Conservation (phyloP, 2,797 vertebrate genomes). For the Muscicapa striata region DNA sequence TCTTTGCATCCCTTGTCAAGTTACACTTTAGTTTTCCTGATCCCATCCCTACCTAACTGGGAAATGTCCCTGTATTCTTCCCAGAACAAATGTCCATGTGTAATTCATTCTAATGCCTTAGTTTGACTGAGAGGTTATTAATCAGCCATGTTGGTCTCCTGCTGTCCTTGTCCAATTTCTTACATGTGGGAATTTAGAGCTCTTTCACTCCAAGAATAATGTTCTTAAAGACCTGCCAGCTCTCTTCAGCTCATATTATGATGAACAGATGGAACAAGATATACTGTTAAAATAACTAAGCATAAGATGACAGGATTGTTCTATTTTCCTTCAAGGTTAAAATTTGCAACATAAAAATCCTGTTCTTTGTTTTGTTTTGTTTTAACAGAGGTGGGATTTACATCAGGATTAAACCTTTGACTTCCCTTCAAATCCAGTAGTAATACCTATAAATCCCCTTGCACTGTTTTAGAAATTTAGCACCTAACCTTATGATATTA, state of each 20-base stretch:
- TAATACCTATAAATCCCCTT: not conserved
- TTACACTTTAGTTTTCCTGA: not conserved
- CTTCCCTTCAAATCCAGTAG: not conserved
- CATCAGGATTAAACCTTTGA: not conserved
- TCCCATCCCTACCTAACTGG: accelerated
- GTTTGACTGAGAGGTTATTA: not conserved
- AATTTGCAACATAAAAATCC: not conserved
- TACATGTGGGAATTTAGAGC: not conserved
- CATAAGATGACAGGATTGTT: not conserved
- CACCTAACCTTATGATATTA: not conserved
- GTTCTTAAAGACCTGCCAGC: not conserved
- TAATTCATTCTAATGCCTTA: not conserved
- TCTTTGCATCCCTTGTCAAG: not conserved
- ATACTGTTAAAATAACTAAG: not conserved
- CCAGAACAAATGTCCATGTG: not conserved
- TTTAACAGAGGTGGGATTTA: not conserved
- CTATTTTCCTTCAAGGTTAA: not conserved
- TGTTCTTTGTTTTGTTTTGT: not conserved
- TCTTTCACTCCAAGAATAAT: not conserved
- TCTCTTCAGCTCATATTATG: not conserved
- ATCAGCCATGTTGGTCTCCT: not conserved
- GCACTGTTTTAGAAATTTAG: not conserved
- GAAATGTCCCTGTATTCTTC: not conserved
- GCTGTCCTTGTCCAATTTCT: not conserved
- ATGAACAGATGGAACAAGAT: not conserved